Evolutionary conservation across 1,140 invertebrate species (phyloP), one percentile per base, ranked within the genome.

Genomic region (Melitaea cinxia): DNA sequence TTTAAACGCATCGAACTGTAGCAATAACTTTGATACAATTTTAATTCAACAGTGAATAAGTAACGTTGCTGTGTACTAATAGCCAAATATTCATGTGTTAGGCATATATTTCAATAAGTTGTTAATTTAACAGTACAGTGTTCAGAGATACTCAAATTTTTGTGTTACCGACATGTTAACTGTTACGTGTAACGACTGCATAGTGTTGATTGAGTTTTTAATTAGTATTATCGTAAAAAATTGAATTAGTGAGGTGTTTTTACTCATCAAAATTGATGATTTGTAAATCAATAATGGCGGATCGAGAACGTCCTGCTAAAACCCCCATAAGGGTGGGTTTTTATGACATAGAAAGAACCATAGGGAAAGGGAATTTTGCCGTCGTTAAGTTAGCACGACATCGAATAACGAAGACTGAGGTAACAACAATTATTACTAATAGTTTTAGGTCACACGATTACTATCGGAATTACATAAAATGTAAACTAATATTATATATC

Each of bases 321-420:
- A 95, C 94, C 89, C 93, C 96, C 60, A 96, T 98, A 80, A 94
- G 97, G 77, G 97, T 99, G 77, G 98, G 98, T 77, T 98, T 98
- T 93, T 99, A 99, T 89, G 97, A 99, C 91, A 95, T 99, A 80
- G 97, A 98, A 85, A 94, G 95, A 82, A 99, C 98, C 64, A 99
- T 99, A 81, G 97, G 98, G 77, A 99, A 99, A 92, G 98, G 98
- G 64, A 99, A 99, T 93, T 99, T 99, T 93, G 98, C 98, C 63
- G 97, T 99, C 80, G 98, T 99, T 70, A 99, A 99, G 93, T 94
- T 99, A 91, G 98, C 98, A 76, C 96, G 96, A 89, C 98, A 99
- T 93, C 94, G 97, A 88, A 97, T 99, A 89, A 99, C 98, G 66
- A 98, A 99, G 94, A 97, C 97, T 81, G 98, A 99, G 97, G 98